These are phyloP conservation scores for Lycodopsis pacificus DNA, from an alignment of 2,797 vertebrate species.

Conservation along the genomic window DNA sequence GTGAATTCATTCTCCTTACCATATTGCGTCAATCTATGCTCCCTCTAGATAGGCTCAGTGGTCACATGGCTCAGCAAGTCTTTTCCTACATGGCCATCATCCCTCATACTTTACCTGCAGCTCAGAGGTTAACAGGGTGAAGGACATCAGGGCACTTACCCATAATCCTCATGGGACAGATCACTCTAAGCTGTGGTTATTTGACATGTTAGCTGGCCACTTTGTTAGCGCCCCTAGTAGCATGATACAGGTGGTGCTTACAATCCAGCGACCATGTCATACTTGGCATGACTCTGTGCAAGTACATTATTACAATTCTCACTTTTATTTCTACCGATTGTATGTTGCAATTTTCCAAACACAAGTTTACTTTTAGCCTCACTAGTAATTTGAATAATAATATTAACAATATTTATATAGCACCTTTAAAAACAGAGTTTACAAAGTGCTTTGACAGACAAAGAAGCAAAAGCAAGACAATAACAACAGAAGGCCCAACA, in stretches of 20 bases:
- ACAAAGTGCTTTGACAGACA: too few species aligned
- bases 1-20: conserved; percentile 5
- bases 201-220: neutral
- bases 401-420: too few species aligned
- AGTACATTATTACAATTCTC: neutral
- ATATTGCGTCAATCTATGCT: conserved; percentile 11
- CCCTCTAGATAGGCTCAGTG: neutral
- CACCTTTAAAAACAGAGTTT: too few species aligned
- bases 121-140: neutral
- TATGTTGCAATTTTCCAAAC: neutral
- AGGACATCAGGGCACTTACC: neutral
- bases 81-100: conserved; percentile 3
- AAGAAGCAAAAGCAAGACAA: too few species aligned
- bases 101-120: neutral
- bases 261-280: neutral
- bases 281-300: neutral
- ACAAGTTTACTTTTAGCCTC: neutral
- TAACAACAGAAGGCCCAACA: too few species aligned
- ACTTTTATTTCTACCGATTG: neutral
- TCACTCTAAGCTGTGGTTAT: neutral
- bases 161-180: neutral
- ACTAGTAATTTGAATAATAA: too few species aligned
- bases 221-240: neutral
- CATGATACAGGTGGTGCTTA: neutral
- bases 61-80: conserved; percentile 12